A percentile compares a stretch with the other conserved stretches of the same genome.
Conservation (phyloP, 2,113 vertebrate species). For the Dryoscopus gambensis region DNA sequence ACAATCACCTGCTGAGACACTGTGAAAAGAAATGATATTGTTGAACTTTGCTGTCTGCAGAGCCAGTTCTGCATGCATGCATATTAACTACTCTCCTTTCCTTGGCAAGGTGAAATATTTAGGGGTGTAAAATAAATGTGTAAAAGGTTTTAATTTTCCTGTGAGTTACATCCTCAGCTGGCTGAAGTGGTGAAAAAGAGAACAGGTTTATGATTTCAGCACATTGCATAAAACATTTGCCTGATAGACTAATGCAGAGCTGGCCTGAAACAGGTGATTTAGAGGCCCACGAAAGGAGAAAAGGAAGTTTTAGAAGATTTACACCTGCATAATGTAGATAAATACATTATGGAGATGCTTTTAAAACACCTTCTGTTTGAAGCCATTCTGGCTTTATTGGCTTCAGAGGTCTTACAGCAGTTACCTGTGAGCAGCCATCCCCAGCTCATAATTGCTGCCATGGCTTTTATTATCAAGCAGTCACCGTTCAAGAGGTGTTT, state of each 20-base stretch:
- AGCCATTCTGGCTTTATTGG: background rate
- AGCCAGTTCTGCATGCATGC: background rate
- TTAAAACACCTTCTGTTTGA: background rate
- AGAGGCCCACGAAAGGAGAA: background rate
- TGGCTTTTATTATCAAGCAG: background rate
- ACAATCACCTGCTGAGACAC: background rate
- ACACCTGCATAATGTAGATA: background rate
- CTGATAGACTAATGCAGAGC: background rate
- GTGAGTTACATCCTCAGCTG: conserved; percentile 18
- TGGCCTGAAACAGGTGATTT: background rate
- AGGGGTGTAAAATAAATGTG: background rate
- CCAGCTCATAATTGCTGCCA: background rate
- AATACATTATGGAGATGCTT: background rate
- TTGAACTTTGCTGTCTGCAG: background rate
- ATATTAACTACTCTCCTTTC: background rate
- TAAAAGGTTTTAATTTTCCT: background rate
- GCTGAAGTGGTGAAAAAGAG: background rate
- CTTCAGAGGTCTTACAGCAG: background rate
- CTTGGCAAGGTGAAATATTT: background rate
- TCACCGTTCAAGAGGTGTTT: background rate
- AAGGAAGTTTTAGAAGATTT: background rate
- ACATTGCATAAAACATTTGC: background rate
- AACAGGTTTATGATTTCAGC: conserved; percentile 11
- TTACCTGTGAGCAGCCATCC: background rate
- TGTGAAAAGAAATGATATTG: background rate